Base-by-base conservation (phyloP, 2,797 vertebrate genomes). In the Pangasius macronema region DNA sequence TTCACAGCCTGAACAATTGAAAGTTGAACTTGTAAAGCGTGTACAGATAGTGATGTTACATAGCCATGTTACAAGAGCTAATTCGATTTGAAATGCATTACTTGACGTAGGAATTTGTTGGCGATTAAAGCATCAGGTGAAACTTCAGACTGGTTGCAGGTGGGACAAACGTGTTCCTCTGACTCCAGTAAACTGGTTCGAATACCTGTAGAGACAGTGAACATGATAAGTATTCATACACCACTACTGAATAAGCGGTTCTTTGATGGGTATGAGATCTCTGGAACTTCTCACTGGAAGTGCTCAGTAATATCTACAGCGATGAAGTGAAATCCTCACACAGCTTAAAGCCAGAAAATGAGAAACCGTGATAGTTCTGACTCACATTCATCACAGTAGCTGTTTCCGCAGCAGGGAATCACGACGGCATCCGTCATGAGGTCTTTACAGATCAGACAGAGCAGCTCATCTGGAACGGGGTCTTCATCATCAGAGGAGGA, bases 311-410 rank as follows among this genome's bases (percentile, higher is more conserved):
- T n/a, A n/a, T 5, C 10, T 7, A 81, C 77, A 61, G 14, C 27
- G 11, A 81, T 81, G 10, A 14, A 16, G 57, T 61, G 24, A 81
- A 61, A 42, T 65, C 27, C 24, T 11, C 5, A 67, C 20, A 22
- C 2, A 49, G n/a, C 80, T 49, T 49, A n/a, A 42, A 65, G 24
- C 81, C 10, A 42, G 27, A 30, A 53, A 77, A 77, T 18, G 5
- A 51, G 27, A 30, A 76, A 59, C 10, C 1, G 30, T 27, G 10
- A 80, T 11, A 9, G 36, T n/a, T 27, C 24, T 81, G 72, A 94
- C 98, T 97, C 94, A 99, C 99, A 99, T 92, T 99, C 98, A 16
- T 99, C 99, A 89, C 99, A 99, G 73, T 99, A 99, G 94, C 98
- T 99, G 95, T 99, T 99, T 89, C 97, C 97, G 90, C 99, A 99